phyloP scores from a whole-genome alignment of 1,140 invertebrate genomes.

The Pentalonia nigronervosa region DNA sequence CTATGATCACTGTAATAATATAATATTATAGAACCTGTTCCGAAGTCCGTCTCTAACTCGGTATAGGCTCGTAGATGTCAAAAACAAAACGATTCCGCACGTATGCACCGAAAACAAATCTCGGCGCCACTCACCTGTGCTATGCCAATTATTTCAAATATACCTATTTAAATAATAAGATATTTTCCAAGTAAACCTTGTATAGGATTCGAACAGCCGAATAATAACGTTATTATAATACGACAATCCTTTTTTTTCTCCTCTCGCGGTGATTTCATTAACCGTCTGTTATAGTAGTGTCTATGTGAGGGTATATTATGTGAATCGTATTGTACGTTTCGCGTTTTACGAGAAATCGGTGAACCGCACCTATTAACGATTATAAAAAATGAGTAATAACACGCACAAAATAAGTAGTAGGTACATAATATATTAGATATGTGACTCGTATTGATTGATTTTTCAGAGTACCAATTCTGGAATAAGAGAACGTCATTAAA shows the following conservation, averaged over 20 bases:
- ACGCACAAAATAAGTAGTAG: background rate
- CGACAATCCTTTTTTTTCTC: background rate
- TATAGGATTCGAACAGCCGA: background rate
- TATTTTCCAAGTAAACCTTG: background rate
- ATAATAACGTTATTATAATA: background rate
- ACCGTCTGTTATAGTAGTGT: background rate
- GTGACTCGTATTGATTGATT: background rate
- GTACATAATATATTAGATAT: background rate
- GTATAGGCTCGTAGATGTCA: slow-evolving; percentile 8
- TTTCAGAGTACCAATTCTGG: background rate
- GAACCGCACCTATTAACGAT: background rate
- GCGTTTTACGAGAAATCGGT: background rate
- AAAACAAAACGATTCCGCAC: background rate
- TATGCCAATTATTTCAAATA: background rate
- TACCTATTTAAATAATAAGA: background rate
- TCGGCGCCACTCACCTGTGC: background rate
- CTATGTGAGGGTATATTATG: no score
- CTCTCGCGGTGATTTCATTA: background rate
- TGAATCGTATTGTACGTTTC: background rate
- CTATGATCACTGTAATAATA: background rate
- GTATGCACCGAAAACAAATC: background rate
- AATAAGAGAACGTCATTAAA: background rate
- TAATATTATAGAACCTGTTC: slow-evolving; percentile 31
- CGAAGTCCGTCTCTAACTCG: background rate
- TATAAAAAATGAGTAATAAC: background rate